phyloP scores from a whole-genome alignment of 2,888 invertebrate species.

The Fragum fragum region DNA sequence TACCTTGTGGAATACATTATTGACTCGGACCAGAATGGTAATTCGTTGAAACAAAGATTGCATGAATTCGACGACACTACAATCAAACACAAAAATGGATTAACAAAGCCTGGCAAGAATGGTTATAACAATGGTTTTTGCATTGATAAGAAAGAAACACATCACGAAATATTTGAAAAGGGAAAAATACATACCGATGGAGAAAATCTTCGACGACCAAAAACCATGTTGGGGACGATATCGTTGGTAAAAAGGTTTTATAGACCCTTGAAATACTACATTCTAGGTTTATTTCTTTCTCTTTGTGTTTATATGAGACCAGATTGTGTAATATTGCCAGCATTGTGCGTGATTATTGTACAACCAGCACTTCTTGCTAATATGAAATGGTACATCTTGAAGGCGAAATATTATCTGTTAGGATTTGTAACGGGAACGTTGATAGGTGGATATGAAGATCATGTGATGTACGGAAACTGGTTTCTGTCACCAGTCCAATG shows the following conservation, averaged over 20 bases:
- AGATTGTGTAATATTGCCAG: slow-evolving; percentile 70
- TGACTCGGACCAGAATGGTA: not conserved
- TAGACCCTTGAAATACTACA: not conserved
- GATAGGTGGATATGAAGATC: slow-evolving; percentile 76
- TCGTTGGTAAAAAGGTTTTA: not conserved
- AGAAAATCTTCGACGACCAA: not conserved
- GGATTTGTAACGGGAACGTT: slow-evolving; percentile 67
- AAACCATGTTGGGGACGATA: not conserved
- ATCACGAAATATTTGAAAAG: not conserved
- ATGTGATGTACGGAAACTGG: slow-evolving; percentile 70
- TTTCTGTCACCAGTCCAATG: slow-evolving; percentile 79
- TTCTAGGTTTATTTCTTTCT: slow-evolving; percentile 59
- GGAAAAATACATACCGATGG: not conserved
- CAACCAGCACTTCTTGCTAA: slow-evolving; percentile 1
- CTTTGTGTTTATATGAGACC: slow-evolving; percentile 73
- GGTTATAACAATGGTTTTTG: not conserved
- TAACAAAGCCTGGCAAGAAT: not conserved
- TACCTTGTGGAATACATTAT: not conserved
- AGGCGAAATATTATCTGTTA: slow-evolving; percentile 17
- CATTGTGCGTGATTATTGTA: slow-evolving; percentile 7
- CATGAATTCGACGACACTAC: not conserved
- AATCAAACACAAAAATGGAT: not conserved
- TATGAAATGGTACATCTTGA: not conserved
- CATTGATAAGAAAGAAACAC: not conserved
- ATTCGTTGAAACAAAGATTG: not conserved